phyloP scores from a whole-genome alignment of 2,113 vertebrate genomes.

The Pteronura brasiliensis region DNA sequence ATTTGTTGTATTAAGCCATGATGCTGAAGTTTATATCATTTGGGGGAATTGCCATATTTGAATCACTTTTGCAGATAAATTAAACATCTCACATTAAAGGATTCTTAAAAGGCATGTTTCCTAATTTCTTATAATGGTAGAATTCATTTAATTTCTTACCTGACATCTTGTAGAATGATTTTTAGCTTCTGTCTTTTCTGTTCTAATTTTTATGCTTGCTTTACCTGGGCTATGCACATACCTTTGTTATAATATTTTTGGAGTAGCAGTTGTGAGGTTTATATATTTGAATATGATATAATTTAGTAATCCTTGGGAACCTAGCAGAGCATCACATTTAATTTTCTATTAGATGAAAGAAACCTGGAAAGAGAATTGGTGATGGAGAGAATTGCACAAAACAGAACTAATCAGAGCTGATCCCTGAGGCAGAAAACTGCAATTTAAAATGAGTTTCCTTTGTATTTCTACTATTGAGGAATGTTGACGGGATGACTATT shows the following conservation, averaged over 20 bases:
- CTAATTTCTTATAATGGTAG: constrained; percentile 68
- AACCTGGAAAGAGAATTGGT: constrained; percentile 42
- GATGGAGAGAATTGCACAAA: constrained; percentile 49
- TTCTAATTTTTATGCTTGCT: constrained; percentile 48
- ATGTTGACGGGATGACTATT: neutral
- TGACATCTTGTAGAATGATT: constrained; percentile 58
- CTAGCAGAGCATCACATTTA: constrained; percentile 51
- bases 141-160: constrained; percentile 71
- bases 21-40: neutral
- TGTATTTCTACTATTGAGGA: neutral
- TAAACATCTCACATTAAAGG: constrained; percentile 68
- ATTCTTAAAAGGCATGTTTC: constrained; percentile 57
- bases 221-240: neutral
- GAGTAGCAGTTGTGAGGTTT: constrained; percentile 1
- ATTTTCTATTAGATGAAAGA: constrained; percentile 60
- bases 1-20: neutral
- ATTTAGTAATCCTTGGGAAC: constrained; percentile 58
- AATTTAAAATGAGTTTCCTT: constrained; percentile 34
- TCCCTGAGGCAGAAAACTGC: constrained; percentile 55
- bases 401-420: constrained; percentile 50
- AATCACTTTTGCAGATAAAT: constrained; percentile 63
- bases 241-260: constrained; percentile 33
- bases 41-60: neutral
- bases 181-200: constrained; percentile 57
- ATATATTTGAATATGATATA: neutral